A percentile compares a stretch with the other conserved stretches of the same genome.
phyloP scores from a whole-genome alignment of 2,888 invertebrate genomes.

The Serripes groenlandicus region DNA sequence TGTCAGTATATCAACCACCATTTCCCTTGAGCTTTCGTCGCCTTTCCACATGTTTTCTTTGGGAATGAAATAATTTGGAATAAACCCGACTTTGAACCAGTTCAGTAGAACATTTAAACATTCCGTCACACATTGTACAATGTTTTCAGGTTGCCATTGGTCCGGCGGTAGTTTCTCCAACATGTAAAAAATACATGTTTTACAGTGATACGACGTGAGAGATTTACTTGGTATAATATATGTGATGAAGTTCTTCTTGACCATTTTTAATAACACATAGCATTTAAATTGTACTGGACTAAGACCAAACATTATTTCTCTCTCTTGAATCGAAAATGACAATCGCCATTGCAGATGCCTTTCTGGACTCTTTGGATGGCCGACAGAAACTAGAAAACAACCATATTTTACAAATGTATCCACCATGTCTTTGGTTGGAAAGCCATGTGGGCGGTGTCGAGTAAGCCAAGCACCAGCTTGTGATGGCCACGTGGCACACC shows the following conservation, averaged over 20 bases:
- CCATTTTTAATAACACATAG: conserved; percentile 33
- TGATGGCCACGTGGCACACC: conserved; percentile 33
- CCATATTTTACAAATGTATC: conserved; percentile 21
- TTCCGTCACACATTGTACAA: conserved; percentile 7
- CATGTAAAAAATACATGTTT: conserved; percentile 36
- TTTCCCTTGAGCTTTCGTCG: background rate
- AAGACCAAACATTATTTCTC: conserved; percentile 24
- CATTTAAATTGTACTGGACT: conserved; percentile 32
- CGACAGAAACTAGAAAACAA: conserved; percentile 32
- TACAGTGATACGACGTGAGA: conserved; percentile 41
- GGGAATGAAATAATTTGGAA: conserved; percentile 42
- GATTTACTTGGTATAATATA: conserved; percentile 15
- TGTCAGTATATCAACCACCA: background rate
- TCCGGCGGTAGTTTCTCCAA: conserved; percentile 5
- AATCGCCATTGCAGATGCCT: conserved; percentile 30
- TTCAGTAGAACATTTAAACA: conserved; percentile 1
- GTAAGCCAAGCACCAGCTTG: conserved; percentile 31
- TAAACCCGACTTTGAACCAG: conserved; percentile 17
- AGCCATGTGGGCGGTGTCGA: conserved; percentile 17
- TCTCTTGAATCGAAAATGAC: conserved; percentile 39
- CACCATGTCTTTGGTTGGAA: conserved; percentile 15
- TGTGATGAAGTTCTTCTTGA: conserved; percentile 32
- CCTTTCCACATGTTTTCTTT: conserved; percentile 41
- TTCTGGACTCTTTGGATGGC: conserved; percentile 28
- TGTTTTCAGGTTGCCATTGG: conserved; percentile 20